Percentiles rank a stretch among this genome's conserved stretches.
Evolutionary conservation across 2,888 invertebrate species (phyloP).

Genomic region (Leptopterna dolabrata): DNA sequence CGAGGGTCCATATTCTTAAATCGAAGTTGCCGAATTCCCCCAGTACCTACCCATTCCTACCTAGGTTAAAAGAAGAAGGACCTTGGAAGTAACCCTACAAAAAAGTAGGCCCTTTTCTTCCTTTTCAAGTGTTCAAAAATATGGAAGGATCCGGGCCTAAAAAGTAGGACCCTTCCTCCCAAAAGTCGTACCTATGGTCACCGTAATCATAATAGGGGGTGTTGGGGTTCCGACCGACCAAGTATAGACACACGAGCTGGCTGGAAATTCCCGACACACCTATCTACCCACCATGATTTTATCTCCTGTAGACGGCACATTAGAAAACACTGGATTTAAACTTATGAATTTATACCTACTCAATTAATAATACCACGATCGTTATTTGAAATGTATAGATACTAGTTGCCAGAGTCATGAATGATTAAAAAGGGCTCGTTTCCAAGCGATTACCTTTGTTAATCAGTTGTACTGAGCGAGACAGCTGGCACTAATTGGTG

Average conservation of each 20-base stretch:
- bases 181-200: too few relatives aligned
- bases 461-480: background rate
- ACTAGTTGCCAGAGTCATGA: slow-evolving; percentile 18
- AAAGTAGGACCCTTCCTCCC: too few relatives aligned
- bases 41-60: too few relatives aligned
- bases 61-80: too few relatives aligned
- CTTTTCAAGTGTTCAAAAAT: too few relatives aligned
- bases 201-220: too few relatives aligned
- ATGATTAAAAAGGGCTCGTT: slow-evolving; percentile 37
- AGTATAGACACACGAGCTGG: background rate
- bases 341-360: background rate
- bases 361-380: slow-evolving; percentile 16
- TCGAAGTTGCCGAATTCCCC: too few relatives aligned
- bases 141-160: too few relatives aligned
- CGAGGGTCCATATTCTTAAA: too few relatives aligned
- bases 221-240: too few relatives aligned
- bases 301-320: background rate
- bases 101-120: too few relatives aligned
- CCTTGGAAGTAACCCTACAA: too few relatives aligned
- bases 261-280: background rate
- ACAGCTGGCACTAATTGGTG: slow-evolving; percentile 44
- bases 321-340: background rate
- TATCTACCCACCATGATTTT: background rate
- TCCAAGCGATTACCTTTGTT: slow-evolving; percentile 35
- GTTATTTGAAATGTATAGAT: slow-evolving; percentile 18